Percentiles rank a stretch among this genome's conserved stretches.
Evolutionary conservation across 2,888 invertebrate genomes (phyloP).

Genomic region (Sinopyrophorus schimmeli): DNA sequence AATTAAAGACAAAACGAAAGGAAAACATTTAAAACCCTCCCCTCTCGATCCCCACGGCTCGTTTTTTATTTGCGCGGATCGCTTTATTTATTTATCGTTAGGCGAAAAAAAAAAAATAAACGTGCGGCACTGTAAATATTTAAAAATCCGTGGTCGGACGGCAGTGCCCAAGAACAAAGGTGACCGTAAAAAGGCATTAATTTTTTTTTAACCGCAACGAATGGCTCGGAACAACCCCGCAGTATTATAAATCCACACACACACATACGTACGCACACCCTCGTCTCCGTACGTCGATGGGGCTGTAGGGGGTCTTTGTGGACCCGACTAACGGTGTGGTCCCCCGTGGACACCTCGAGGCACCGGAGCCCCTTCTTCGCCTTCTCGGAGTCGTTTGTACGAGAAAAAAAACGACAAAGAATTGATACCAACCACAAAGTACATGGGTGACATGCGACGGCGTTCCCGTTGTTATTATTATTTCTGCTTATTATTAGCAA

Average conservation of each 20-base stretch:
- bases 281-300: conserved; percentile 36
- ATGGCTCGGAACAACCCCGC: conserved; percentile 37
- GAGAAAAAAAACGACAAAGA: background rate
- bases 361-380: conserved; percentile 10
- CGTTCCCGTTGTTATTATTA: too few species aligned
- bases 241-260: conserved; percentile 37
- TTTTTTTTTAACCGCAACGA: conserved; percentile 35
- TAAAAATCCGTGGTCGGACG: too few species aligned
- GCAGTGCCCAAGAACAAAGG: conserved; percentile 5
- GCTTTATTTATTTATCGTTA: too few species aligned
- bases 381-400: conserved; percentile 2
- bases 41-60: too few species aligned
- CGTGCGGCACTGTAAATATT: too few species aligned
- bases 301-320: conserved; percentile 35
- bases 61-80: too few species aligned
- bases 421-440: conserved; percentile 2
- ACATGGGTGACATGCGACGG: too few species aligned
- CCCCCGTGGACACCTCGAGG: conserved; percentile 29
- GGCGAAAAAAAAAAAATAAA: too few species aligned
- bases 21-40: too few species aligned
- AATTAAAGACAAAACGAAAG: background rate
- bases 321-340: conserved; percentile 36
- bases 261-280: conserved; percentile 37
- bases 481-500: conserved; percentile 11
- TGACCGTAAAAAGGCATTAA: conserved; percentile 34